These are phyloP conservation scores for Herpetotheres cachinnans DNA, from an alignment of 2,113 vertebrate genomes.

Conservation along the genomic window DNA sequence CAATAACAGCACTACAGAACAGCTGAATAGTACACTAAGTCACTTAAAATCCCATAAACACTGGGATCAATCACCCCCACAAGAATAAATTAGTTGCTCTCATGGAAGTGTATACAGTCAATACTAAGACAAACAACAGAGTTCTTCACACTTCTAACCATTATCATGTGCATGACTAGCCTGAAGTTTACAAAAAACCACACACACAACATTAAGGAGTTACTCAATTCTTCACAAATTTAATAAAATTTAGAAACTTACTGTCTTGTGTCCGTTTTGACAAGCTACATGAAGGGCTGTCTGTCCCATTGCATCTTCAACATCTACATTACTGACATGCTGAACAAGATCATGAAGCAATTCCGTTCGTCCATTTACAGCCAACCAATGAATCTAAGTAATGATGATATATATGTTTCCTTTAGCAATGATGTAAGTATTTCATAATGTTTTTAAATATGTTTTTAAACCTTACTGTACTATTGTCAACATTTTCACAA, in stretches of 20 bases:
- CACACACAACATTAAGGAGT: neutral
- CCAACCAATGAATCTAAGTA: conserved; percentile 94
- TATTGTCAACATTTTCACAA: neutral
- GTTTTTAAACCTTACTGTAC: neutral
- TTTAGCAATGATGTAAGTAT: neutral
- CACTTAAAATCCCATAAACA: neutral
- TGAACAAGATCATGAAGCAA: conserved; percentile 96
- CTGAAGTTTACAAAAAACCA: neutral
- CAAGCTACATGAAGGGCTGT: conserved; percentile 97
- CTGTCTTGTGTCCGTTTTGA: conserved; percentile 97
- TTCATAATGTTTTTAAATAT: neutral
- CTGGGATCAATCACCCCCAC: neutral
- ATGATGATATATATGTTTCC: neutral
- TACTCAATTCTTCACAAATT: neutral
- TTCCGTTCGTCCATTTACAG: conserved; percentile 95
- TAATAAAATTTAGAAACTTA: conserved; percentile 46
- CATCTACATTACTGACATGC: conserved; percentile 94
- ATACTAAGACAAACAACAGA: neutral
- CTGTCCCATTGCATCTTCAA: conserved; percentile 98
- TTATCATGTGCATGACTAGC: neutral
- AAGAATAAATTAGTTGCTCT: neutral
- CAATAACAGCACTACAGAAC: neutral
- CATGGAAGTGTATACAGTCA: neutral
- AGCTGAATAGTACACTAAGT: neutral
- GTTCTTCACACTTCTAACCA: neutral